Evolutionary conservation across 2,113 vertebrate species (phyloP).

Genomic region (Herpetotheres cachinnans): DNA sequence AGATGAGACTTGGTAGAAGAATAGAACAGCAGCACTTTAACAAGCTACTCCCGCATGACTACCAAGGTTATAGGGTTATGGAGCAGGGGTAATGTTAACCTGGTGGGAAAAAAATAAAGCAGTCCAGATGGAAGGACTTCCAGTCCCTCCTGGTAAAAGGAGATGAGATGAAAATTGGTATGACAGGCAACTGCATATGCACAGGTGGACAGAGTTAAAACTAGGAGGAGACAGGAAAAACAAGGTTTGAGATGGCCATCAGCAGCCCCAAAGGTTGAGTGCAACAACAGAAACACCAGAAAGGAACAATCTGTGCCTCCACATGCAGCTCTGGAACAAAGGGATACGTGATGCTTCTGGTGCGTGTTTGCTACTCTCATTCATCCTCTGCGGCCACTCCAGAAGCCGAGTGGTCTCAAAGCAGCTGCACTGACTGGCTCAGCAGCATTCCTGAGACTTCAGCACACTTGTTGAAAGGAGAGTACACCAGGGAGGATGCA

Average conservation of each 20-base stretch:
- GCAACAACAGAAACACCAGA: neutral
- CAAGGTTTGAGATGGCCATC: neutral
- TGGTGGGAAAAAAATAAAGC: neutral
- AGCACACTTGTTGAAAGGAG: neutral
- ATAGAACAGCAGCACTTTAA: neutral
- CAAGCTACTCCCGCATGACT: neutral
- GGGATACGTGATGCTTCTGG: neutral
- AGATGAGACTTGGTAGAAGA: neutral
- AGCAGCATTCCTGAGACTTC: neutral
- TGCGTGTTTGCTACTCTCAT: neutral
- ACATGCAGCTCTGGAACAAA: neutral
- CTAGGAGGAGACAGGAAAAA: neutral
- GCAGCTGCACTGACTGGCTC: neutral
- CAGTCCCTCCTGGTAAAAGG: neutral
- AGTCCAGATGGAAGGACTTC: neutral
- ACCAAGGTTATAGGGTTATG: neutral
- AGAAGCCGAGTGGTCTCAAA: neutral
- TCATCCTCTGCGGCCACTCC: neutral
- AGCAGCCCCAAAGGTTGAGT: neutral
- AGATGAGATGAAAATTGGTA: neutral
- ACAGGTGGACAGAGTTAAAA: neutral
- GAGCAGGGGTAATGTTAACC: neutral
- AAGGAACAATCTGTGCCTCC: neutral
- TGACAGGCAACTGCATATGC: neutral
- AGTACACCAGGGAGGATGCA: neutral